Evolutionary conservation across 2,888 invertebrate species (phyloP), one percentile per base, ranked within the genome.

Genomic region (Agrochola lota): DNA sequence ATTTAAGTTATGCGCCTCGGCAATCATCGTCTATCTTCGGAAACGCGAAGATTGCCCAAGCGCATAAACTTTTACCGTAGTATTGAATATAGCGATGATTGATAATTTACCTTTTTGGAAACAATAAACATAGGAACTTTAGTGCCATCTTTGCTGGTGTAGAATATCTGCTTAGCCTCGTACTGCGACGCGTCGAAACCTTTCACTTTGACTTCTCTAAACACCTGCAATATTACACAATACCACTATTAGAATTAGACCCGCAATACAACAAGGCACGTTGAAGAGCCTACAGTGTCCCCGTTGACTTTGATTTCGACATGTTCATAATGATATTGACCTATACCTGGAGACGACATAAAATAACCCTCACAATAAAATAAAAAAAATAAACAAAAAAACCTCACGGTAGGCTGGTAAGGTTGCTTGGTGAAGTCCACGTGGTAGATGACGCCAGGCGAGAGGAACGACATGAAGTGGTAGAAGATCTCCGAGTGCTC

Each of bases 71-170:
- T 43, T 52, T 9, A 52, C 23, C 9, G 55, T n/a, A 55, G 11
- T n/a, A 20, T 52, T 52, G 8, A 52, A 57, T 7, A 2, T 23
- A 17, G 15, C 46, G 0, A 49, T 15, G 7, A 12, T 43, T 17
- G 11, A n/a, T 26, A 0, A 74, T 71, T 90, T 95, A 98, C 98
- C 97, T 98, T 98, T 94, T 98, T 98, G 83, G 98, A 97, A 77
- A 98, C 98, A 84, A 99, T 98, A 94, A 99, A 99, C 99, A 99
- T 99, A 35, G 99, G 99, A 88, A 99, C 97, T 96, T 98, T 98
- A 30, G 99, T 99, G 89, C 98, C 99, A 95, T 99, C 99, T 95
- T 98, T 99, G 95, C 99, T 99, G 4, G 97, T 94, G 93, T 99
- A 99, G 96, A 99, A 99, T 77, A 99, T 97, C 96, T 99, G 99